Conservation (phyloP, 2,888 invertebrate species). For the Imbricaverruca yamaguchii region DNA sequence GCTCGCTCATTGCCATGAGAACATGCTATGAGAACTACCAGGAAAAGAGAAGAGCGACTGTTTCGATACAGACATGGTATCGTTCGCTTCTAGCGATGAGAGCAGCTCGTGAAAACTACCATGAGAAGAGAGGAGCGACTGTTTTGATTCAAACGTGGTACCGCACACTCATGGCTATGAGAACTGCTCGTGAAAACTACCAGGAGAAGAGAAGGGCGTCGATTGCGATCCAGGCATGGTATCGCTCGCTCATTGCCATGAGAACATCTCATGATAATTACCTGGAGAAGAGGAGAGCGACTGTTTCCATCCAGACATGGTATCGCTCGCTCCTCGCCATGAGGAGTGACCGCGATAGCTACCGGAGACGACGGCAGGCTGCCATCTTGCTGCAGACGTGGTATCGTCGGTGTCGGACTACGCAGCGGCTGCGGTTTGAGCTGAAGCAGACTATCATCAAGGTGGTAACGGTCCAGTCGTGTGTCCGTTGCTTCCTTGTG, state of each 20-base stretch:
- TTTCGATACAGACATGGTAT: conserved; percentile 13
- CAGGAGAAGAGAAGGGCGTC: no score
- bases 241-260: no score
- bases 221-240: no score
- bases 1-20: not conserved
- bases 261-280: no score
- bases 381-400: no score
- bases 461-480: not conserved
- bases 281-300: no score
- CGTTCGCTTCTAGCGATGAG: not conserved
- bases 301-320: no score
- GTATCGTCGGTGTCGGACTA: not conserved
- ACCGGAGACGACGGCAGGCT: no score
- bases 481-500: not conserved
- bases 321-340: no score
- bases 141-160: conserved; percentile 23
- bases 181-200: no score
- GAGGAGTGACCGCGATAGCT: no score
- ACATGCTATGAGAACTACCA: not conserved
- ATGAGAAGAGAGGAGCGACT: not conserved
- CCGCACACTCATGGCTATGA: not conserved
- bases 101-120: conserved; percentile 10
- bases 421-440: not conserved
- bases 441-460: not conserved
- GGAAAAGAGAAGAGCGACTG: not conserved